These are phyloP conservation scores for Plebejus melissa DNA, from an alignment of 2,888 invertebrate species.

Conservation along the genomic window DNA sequence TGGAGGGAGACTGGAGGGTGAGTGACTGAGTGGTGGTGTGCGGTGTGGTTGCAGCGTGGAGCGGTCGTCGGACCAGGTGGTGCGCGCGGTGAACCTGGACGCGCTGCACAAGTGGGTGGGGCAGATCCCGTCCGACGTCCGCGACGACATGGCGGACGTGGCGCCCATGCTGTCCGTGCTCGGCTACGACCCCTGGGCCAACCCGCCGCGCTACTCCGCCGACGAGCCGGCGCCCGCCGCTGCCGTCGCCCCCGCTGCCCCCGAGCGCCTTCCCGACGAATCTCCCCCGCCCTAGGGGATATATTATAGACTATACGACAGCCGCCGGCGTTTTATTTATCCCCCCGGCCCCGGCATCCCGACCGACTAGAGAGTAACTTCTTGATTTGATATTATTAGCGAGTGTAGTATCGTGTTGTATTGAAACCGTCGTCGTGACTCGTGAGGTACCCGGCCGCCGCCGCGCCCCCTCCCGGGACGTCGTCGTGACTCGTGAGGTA, in stretches of 20 bases:
- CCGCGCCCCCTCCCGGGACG: too few species aligned
- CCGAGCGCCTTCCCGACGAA: conserved; percentile 27
- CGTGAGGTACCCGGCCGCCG: too few species aligned
- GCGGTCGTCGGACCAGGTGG: conserved; percentile 98
- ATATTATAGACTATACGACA: neutral
- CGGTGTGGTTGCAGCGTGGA: conserved; percentile 86
- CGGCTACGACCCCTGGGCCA: conserved; percentile 97
- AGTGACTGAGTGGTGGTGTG: neutral
- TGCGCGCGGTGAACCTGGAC: conserved; percentile 98
- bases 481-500: too few species aligned
- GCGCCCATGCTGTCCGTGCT: conserved; percentile 96
- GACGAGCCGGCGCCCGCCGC: conserved; percentile 74
- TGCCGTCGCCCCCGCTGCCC: conserved; percentile 47
- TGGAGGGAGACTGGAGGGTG: too few species aligned
- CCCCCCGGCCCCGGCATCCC: neutral
- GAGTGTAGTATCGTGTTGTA: too few species aligned
- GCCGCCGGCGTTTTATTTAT: conserved; percentile 39
- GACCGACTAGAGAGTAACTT: too few species aligned
- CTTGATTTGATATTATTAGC: too few species aligned
- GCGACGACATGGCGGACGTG: conserved; percentile 93
- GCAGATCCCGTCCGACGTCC: conserved; percentile 92
- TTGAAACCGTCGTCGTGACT: too few species aligned
- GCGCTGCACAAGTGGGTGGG: conserved; percentile 96
- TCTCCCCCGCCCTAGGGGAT: conserved; percentile 25
- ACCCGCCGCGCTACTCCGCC: conserved; percentile 93